A percentile compares a stretch with the other conserved stretches of the same genome.
Evolutionary conservation across 2,113 vertebrate species (phyloP).

Genomic region (Dromiciops gliroides): DNA sequence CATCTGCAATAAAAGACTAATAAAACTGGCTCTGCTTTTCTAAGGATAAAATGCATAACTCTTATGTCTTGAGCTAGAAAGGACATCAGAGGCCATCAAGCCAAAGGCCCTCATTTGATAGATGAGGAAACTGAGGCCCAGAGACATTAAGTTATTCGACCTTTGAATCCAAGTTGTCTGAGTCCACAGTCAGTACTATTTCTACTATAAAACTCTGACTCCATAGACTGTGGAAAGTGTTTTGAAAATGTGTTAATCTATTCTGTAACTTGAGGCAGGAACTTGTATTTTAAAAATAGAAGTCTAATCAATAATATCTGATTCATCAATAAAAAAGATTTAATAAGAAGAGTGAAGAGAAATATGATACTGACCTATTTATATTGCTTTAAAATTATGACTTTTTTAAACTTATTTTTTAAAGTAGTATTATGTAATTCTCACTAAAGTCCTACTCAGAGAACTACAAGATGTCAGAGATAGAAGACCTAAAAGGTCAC

Average conservation of each 20-base stretch:
- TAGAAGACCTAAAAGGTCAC: neutral
- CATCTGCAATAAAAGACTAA: neutral
- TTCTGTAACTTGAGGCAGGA: neutral
- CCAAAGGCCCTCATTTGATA: neutral
- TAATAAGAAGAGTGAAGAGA: neutral
- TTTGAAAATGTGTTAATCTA: neutral
- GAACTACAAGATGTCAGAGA: neutral
- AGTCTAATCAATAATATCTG: neutral
- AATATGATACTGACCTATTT: neutral
- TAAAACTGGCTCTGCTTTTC: neutral
- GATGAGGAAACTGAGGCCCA: neutral
- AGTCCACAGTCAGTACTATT: neutral
- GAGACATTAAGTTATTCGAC: neutral
- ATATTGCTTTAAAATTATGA: neutral
- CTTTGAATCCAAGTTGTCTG: neutral
- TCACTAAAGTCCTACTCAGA: neutral
- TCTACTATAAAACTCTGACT: neutral
- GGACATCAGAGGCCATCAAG: neutral
- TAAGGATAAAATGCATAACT: neutral
- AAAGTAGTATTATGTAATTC: neutral
- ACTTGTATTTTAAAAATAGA: neutral
- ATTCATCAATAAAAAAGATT: neutral
- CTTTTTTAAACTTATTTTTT: neutral
- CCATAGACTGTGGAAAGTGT: neutral
- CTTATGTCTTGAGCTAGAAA: neutral